Percentiles rank a stretch among this genome's conserved stretches.
These are phyloP conservation scores for Zootoca vivipara DNA, from an alignment of 2,113 vertebrate genomes.

Conservation along the genomic window DNA sequence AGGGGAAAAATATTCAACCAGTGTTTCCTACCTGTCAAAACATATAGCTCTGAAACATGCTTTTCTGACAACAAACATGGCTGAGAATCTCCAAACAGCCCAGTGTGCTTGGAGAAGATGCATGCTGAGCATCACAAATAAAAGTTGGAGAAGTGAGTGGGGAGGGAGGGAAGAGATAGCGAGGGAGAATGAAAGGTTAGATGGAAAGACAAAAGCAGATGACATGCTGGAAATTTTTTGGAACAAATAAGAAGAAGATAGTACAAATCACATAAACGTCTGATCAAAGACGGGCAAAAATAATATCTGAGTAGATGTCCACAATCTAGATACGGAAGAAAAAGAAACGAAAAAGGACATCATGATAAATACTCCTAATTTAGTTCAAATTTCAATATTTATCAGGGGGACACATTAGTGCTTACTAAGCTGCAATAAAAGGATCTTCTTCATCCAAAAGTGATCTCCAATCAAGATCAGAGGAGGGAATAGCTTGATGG, in stretches of 20 bases:
- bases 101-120: constrained; percentile 8
- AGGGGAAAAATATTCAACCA: constrained; percentile 24
- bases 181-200: constrained; percentile 14
- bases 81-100: constrained; percentile 21
- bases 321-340: background rate
- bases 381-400: background rate
- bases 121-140: constrained; percentile 36
- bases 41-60: constrained; percentile 34
- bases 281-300: background rate
- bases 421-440: background rate
- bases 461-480: background rate
- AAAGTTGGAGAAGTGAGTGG: constrained; percentile 7
- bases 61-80: constrained; percentile 39
- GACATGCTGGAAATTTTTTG: background rate
- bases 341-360: background rate
- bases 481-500: background rate
- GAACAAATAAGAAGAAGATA: background rate
- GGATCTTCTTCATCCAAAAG: background rate
- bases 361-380: background rate
- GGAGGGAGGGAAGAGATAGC: background rate
- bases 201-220: constrained; percentile 6
- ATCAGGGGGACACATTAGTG: background rate
- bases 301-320: background rate
- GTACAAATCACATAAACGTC: background rate
- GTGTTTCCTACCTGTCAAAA: constrained; percentile 42